Conservation (phyloP, 2,888 invertebrate genomes). For the Cataglyphis cursor region DNA sequence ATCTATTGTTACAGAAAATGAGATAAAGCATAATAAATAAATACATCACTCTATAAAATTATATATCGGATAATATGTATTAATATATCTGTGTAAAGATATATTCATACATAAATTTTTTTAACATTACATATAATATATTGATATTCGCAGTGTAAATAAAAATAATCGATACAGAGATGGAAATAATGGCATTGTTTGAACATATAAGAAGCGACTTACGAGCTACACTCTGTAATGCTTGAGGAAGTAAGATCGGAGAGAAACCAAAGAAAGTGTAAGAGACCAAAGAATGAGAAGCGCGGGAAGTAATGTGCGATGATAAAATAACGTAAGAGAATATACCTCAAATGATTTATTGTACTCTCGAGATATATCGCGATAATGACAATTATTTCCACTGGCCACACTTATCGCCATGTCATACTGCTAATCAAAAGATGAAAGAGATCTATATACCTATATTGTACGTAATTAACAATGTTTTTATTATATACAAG, state of each 20-base stretch:
- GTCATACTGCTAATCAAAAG: constrained; percentile 38
- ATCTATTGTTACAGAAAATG: constrained; percentile 1
- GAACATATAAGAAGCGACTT: background rate
- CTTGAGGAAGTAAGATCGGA: constrained; percentile 19
- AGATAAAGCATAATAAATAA: background rate
- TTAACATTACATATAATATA: background rate
- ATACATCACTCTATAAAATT: background rate
- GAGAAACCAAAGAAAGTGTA: constrained; percentile 75
- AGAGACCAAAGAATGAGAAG: constrained; percentile 67
- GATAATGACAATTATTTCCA: constrained; percentile 33
- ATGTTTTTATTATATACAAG: constrained; percentile 4
- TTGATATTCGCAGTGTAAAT: constrained; percentile 25
- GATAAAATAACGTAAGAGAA: constrained; percentile 47
- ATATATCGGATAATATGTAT: background rate
- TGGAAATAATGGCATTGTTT: constrained; percentile 4
- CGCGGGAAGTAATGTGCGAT: constrained; percentile 21
- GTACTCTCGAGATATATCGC: constrained; percentile 30
- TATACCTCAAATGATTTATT: constrained; percentile 68
- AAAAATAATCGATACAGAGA: constrained; percentile 54
- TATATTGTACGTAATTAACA: constrained; percentile 1
- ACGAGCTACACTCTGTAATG: constrained; percentile 16
- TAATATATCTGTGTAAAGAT: background rate
- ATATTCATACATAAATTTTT: background rate
- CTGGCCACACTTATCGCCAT: background rate
- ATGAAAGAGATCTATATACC: constrained; percentile 18